Evolutionary conservation across 2,888 invertebrate genomes (phyloP).

Genomic region (Morinoia aosen): DNA sequence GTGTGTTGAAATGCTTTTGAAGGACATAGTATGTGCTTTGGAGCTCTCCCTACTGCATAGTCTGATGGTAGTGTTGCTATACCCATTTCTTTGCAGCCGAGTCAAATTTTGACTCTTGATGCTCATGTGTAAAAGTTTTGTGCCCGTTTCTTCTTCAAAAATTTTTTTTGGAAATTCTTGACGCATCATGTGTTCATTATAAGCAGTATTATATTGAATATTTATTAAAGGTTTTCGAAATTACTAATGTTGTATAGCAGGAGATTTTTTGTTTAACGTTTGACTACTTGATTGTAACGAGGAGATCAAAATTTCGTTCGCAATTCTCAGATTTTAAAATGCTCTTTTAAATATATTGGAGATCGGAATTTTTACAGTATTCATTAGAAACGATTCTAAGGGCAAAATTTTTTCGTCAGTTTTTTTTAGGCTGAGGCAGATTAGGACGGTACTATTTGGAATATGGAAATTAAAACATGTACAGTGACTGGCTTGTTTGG

Average conservation of each 20-base stretch:
- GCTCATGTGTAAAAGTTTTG: not conserved
- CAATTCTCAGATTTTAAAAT: not conserved
- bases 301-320: not conserved
- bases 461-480: not conserved
- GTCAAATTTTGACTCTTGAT: not conserved
- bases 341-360: not conserved
- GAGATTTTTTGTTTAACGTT: not conserved
- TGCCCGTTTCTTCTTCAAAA: not conserved
- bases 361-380: not conserved
- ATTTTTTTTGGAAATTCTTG: not conserved
- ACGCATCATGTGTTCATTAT: not conserved
- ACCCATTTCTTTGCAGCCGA: not conserved
- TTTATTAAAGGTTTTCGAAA: not conserved
- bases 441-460: not conserved
- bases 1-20: too few relatives aligned
- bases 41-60: too few relatives aligned
- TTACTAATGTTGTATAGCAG: not conserved
- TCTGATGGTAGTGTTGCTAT: too few relatives aligned
- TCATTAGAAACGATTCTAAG: not conserved
- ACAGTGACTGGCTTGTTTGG: not conserved
- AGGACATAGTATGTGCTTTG: too few relatives aligned
- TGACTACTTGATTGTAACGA: not conserved
- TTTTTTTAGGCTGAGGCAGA: not conserved
- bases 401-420: not conserved
- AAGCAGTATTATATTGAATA: not conserved